Conservation (phyloP, 2,113 vertebrate genomes). For the Dromas ardeola region DNA sequence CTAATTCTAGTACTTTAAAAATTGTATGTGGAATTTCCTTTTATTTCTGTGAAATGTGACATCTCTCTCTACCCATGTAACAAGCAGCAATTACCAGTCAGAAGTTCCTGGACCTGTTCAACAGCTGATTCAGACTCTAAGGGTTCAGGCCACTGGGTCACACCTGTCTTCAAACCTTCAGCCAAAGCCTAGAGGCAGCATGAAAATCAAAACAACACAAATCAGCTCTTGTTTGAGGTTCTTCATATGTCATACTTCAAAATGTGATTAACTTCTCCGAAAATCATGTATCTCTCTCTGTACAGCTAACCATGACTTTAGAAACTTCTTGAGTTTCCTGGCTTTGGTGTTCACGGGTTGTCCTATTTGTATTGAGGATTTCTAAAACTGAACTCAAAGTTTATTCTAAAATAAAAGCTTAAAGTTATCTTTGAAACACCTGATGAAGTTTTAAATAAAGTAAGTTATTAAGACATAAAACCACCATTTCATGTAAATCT, state of each 20-base stretch:
- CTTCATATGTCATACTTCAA: background rate
- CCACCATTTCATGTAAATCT: background rate
- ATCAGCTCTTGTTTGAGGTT: background rate
- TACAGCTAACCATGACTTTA: background rate
- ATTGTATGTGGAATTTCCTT: background rate
- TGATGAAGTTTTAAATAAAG: background rate
- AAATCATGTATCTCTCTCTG: background rate
- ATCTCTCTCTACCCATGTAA: background rate
- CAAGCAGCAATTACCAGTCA: slow-evolving; percentile 79
- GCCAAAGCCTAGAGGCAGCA: slow-evolving; percentile 80
- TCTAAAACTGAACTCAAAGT: background rate
- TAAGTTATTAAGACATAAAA: background rate
- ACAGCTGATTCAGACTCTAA: slow-evolving; percentile 80
- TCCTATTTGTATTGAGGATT: background rate
- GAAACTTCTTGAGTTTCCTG: background rate
- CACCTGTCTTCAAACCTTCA: slow-evolving; percentile 84
- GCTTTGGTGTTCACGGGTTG: background rate
- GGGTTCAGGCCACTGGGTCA: slow-evolving; percentile 88
- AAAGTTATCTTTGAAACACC: background rate
- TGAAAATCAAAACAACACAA: background rate
- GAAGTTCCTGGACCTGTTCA: slow-evolving; percentile 82
- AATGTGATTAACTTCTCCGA: background rate
- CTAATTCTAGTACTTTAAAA: background rate
- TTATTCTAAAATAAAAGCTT: background rate
- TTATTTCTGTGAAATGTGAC: background rate